Evolutionary conservation across 2,888 invertebrate species (phyloP), one percentile per base, ranked within the genome.

Genomic region (Spialia ferax): DNA sequence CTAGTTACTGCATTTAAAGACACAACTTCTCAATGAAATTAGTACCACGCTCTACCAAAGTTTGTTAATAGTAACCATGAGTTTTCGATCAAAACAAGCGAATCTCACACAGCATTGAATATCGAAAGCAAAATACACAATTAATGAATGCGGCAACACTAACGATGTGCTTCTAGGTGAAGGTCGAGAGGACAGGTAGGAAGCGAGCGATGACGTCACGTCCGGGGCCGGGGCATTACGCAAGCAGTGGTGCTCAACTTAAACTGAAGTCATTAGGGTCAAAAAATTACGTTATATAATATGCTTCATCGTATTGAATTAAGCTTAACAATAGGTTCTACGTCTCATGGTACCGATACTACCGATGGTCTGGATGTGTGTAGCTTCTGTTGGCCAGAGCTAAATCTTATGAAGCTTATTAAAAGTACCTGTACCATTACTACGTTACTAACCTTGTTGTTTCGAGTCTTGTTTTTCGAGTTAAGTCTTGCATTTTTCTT

Each of bases 121-220:
- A 52, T 54, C 50, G 35, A 48, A 35, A 26, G 50, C 35, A 10
- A 13, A 29, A 45, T 32, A 38, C 35, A 59, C 48, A 59, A 18
- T 57, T 59, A 65, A 65, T 26, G 65, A 65, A 29, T 50, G 35
- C 50, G 59, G 13, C 15, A 8, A 20, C 65, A 38, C 65, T 65
- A 65, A 87, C 84, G 79, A 74, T 80, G 81, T 79, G 65, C 81
- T 85, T 86, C 83, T 84, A 80, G 90, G 89, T 89, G 89, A 91
- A 91, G 91, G 91, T 86, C 65, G 79, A 77, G 83, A 80, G 79
- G 84, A 84, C 80, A 76, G 75, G 77, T 84, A 86, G 87, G 86
- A 88, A 87, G 70, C 81, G 79, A 79, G 80, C 80, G 18, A 45
- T 89, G 87, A 90, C 89, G 89, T 91, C 88, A 91, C 77, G 85